Evolutionary conservation across 2,888 invertebrate genomes (phyloP).

Genomic region (Drosophila glabriapex): DNA sequence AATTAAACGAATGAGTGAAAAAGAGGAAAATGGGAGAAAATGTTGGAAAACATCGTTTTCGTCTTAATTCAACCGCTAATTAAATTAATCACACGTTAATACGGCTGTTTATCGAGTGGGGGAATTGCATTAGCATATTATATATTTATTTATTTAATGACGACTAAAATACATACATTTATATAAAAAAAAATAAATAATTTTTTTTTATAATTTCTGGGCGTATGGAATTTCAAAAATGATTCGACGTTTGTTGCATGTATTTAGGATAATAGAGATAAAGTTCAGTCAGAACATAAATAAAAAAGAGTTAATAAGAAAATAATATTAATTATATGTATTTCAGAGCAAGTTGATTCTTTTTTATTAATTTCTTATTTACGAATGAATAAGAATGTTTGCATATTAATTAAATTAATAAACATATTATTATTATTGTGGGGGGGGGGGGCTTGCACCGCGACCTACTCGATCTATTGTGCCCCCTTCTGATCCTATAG

Average conservation of each 20-base stretch:
- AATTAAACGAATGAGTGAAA: neutral
- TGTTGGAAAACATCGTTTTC: neutral
- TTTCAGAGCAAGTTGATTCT: no score
- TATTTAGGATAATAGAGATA: neutral
- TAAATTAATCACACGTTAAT: constrained; percentile 25
- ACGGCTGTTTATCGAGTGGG: neutral
- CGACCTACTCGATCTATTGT: no score
- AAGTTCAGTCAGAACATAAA: neutral
- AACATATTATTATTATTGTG: no score
- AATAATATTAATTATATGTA: neutral
- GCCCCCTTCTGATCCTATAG: no score
- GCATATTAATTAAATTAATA: neutral
- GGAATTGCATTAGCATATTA: neutral
- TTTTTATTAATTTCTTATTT: neutral
- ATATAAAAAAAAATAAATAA: neutral
- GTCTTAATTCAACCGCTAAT: constrained; percentile 21
- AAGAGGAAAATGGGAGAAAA: neutral
- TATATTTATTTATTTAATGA: neutral
- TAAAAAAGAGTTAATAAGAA: neutral
- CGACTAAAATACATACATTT: neutral
- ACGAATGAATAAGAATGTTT: neutral
- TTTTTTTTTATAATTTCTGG: no score
- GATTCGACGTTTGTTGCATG: neutral
- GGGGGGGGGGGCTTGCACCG: no score
- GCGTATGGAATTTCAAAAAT: neutral